phyloP scores from a whole-genome alignment of 2,797 vertebrate species.

The Enteromius afrohamiltoni region DNA sequence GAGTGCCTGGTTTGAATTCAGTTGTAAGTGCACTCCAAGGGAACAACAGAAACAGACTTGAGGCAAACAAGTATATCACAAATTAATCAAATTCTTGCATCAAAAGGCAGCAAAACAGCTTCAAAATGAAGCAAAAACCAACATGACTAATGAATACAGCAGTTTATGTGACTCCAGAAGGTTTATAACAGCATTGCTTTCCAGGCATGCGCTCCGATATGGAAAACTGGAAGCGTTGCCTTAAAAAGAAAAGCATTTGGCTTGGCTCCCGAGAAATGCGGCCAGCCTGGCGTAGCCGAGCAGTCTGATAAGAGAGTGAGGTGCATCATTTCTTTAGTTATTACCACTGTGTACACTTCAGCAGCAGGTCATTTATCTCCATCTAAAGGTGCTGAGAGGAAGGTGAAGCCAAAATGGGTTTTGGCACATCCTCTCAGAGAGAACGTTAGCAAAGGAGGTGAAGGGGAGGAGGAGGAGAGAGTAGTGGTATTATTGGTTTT shows the following conservation, averaged over 20 bases:
- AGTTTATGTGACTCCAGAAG: background rate
- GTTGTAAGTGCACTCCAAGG: background rate
- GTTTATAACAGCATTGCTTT: background rate
- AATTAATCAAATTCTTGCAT: constrained; percentile 8
- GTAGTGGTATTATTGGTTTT: constrained; percentile 8
- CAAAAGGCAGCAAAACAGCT: background rate
- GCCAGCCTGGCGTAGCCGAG: background rate
- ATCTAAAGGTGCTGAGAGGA: constrained; percentile 35
- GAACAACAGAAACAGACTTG: background rate
- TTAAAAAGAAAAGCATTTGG: constrained; percentile 34
- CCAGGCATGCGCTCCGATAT: background rate
- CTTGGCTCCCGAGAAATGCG: constrained; percentile 8
- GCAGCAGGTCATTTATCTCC: constrained; percentile 62
- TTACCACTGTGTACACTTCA: constrained; percentile 47
- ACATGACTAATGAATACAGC: background rate
- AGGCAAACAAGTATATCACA: background rate
- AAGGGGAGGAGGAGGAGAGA: constrained; percentile 18
- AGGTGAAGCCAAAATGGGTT: constrained; percentile 41
- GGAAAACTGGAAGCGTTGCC: constrained; percentile 15
- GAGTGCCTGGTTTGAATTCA: background rate
- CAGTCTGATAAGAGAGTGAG: constrained; percentile 40
- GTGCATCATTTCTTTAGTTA: constrained; percentile 59
- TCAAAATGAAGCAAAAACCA: background rate
- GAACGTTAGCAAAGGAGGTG: background rate
- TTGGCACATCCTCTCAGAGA: constrained; percentile 26